Base-by-base conservation (phyloP, 2,888 invertebrate genomes). In the Polydesmus complanatus region DNA sequence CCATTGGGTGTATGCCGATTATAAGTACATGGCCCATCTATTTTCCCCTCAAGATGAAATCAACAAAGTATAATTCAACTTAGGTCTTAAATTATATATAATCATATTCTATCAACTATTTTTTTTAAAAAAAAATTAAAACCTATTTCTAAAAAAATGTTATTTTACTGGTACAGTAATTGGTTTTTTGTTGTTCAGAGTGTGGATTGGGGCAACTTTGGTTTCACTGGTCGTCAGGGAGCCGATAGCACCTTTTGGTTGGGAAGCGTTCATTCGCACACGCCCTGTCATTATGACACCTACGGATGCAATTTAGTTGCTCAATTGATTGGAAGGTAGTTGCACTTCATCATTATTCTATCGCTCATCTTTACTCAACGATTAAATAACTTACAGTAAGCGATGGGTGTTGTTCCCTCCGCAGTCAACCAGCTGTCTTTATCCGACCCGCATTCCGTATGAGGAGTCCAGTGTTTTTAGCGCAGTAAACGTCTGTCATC, bases 381-480 rank as follows among this genome's bases (percentile, higher is more conserved):
- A 50, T 23, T 25, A 50, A 37, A 27, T 37, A 22, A 27, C 53
- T 52, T 74, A 59, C 70, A 89, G 90, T 69, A 97, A 97, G 75
- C 79, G 82, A 54, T 97, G 97, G 97, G 75, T 92, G 56, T 75
- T 97, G 25, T 93, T 93, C 74, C 89, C 93, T 3, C 92, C 93
- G 3, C 79, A 81, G 62, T 79, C 84, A 49, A 80, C 80, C 50
- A 75, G 80, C 51, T 70, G 67, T 50, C 68, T 96, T 66, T 81
- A 82, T 67, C 83, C 88, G 27, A 88, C 88, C 0, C 80, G 96
- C 70, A 79, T 95, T 57, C 96, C 96, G 0, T 97, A 92, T 75
- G 96, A 96, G 77, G 96, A 96, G 73, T 95, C 95, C 0, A 95
- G 92, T 73, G 80, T 96, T 8, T 96, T 90, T 73, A 91, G 90